These are phyloP conservation scores for Diaphora mendica DNA, from an alignment of 2,888 invertebrate species.

Conservation along the genomic window DNA sequence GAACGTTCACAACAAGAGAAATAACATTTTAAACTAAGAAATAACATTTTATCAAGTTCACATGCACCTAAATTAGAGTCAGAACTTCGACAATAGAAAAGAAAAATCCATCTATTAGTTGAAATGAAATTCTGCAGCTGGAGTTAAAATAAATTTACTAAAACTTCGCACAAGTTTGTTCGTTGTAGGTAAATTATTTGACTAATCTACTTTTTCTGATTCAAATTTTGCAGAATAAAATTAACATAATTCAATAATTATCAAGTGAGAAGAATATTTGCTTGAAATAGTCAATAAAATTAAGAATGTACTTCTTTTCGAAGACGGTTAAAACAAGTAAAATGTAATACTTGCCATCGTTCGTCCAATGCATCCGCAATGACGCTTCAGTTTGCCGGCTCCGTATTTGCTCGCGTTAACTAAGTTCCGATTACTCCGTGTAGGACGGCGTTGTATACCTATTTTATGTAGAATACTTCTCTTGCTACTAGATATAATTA, in stretches of 20 bases:
- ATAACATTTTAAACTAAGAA: background rate
- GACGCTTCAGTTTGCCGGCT: background rate
- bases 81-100: background rate
- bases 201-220: background rate
- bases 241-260: background rate
- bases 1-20: background rate
- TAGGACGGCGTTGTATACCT: background rate
- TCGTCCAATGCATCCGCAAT: background rate
- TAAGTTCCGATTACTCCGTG: constrained; percentile 3
- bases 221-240: background rate
- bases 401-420: constrained; percentile 5
- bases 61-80: background rate
- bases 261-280: too few species aligned
- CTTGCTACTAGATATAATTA: background rate
- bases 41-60: background rate
- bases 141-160: background rate
- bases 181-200: background rate
- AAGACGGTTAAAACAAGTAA: background rate
- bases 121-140: background rate
- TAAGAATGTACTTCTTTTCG: background rate
- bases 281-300: too few species aligned
- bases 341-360: background rate
- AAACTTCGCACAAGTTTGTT: background rate
- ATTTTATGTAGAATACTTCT: background rate
- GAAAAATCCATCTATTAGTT: background rate